Percentiles rank a stretch among this genome's conserved stretches.
phyloP scores from a whole-genome alignment of 2,888 invertebrate genomes.

The Melieria omissa region DNA sequence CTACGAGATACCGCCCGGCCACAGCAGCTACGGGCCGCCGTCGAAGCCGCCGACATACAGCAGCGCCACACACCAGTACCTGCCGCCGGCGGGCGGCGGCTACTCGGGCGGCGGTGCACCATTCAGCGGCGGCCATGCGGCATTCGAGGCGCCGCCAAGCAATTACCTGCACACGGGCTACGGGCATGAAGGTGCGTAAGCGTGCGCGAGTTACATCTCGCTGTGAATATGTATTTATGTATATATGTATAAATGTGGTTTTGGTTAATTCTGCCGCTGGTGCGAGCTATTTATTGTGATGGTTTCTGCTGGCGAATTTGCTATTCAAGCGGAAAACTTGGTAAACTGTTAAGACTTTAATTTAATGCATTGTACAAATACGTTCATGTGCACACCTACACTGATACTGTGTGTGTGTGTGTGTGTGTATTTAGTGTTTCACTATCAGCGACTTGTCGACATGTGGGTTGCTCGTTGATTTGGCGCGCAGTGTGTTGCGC shows the following conservation, averaged over 20 bases:
- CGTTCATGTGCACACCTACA: too few relatives aligned
- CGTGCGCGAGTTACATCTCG: conserved; percentile 15
- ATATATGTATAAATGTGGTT: conserved; percentile 2
- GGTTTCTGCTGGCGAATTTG: too few relatives aligned
- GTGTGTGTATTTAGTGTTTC: too few relatives aligned
- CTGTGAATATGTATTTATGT: conserved; percentile 39
- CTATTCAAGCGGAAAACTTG: too few relatives aligned
- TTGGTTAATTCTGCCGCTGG: not conserved
- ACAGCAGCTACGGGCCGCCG: conserved; percentile 64
- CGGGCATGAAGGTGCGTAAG: conserved; percentile 63
- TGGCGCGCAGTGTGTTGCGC: too few relatives aligned
- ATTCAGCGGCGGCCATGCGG: conserved; percentile 60
- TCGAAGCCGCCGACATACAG: conserved; percentile 63
- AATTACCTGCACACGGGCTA: conserved; percentile 61
- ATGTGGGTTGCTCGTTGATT: too few relatives aligned
- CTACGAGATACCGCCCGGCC: conserved; percentile 62
- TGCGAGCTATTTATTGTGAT: too few relatives aligned
- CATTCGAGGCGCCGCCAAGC: conserved; percentile 63
- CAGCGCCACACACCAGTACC: conserved; percentile 62
- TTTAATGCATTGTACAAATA: too few relatives aligned
- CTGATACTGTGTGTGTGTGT: too few relatives aligned
- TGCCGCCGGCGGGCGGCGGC: conserved; percentile 58
- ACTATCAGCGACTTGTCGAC: too few relatives aligned
- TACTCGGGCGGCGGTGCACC: conserved; percentile 58
- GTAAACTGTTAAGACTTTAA: too few relatives aligned